Base-by-base conservation (phyloP, 2,888 invertebrate species). In the Exephanes ischioxanthus region DNA sequence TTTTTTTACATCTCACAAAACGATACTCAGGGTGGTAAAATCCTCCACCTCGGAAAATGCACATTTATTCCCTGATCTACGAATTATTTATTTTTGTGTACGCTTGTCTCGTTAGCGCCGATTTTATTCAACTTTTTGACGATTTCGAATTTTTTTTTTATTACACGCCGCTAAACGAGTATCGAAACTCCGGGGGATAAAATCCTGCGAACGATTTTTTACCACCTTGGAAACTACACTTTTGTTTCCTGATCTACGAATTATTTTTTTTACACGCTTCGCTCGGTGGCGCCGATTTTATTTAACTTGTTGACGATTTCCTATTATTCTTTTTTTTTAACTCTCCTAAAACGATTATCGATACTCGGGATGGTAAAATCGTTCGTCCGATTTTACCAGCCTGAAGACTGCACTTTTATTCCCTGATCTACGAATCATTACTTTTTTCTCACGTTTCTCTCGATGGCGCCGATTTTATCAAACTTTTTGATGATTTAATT, bases 301-400 rank as follows among this genome's bases (percentile, higher is more conserved):
- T 53, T n/a, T 0, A 53, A 53, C 16, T 53, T 53, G 6, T 53
- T 53, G n/a, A n/a, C 53, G 4, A 53, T 51, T 51, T 51, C 16
- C 16, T 33, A 75, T 53, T 5, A 30, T 30, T 30, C 0, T 4
- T 84, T 63, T 53, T 45, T 41, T 63, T 41, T 2, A 48, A 6
- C 6, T 61, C 70, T 26, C 68, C 19, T 11, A n/a, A 19, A 73
- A 67, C 61, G 75, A 76, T 81, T 30, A 76, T 75, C 81, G 70
- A 71, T 53, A 68, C 16, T 41, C 26, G 14, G 4, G 30, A 1
- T 61, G 7, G 26, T 61, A 61, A 61, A 14, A 61, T 61, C 30
- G 61, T 4, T 1, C 22, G 16, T 5, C 14, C 61, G n/a, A 14
- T 26, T 61, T 14, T 41, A 4, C 30, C 61, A 33, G 7, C 6